phyloP scores from a whole-genome alignment of 2,113 vertebrate species.

The Geothlypis trichas region DNA sequence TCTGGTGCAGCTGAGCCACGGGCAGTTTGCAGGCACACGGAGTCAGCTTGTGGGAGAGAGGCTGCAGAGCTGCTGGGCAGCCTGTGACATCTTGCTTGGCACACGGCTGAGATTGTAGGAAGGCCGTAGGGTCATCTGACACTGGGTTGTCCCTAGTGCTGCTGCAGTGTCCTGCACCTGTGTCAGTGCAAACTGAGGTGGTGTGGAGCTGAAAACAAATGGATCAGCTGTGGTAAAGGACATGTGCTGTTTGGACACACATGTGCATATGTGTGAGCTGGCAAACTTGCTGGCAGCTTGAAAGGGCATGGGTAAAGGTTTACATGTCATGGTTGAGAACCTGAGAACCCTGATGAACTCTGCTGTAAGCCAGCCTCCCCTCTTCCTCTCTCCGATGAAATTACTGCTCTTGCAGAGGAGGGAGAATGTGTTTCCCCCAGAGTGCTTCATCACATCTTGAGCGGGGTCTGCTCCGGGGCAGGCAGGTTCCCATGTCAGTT shows the following conservation, averaged over 20 bases:
- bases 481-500: neutral
- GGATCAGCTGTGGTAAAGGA: neutral
- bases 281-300: neutral
- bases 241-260: neutral
- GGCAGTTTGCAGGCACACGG: rapidly evolving
- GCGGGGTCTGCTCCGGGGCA: neutral
- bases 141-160: rapidly evolving
- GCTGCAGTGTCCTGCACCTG: no score
- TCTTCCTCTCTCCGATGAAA: neutral
- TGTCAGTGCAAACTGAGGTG: neutral
- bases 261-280: neutral
- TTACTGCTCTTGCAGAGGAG: neutral
- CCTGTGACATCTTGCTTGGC: neutral
- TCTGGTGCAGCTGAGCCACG: neutral
- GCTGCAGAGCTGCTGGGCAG: neutral
- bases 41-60: neutral
- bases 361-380: neutral
- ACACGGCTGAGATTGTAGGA: rapidly evolving
- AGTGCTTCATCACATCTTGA: neutral
- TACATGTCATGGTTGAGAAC: neutral
- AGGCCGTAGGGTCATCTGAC: rapidly evolving
- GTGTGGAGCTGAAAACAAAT: neutral
- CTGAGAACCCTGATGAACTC: neutral
- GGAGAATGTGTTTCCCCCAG: neutral
- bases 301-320: neutral